Evolutionary conservation across 2,888 invertebrate genomes (phyloP), one percentile per base, ranked within the genome.

Genomic region (Cheilosia variabilis): DNA sequence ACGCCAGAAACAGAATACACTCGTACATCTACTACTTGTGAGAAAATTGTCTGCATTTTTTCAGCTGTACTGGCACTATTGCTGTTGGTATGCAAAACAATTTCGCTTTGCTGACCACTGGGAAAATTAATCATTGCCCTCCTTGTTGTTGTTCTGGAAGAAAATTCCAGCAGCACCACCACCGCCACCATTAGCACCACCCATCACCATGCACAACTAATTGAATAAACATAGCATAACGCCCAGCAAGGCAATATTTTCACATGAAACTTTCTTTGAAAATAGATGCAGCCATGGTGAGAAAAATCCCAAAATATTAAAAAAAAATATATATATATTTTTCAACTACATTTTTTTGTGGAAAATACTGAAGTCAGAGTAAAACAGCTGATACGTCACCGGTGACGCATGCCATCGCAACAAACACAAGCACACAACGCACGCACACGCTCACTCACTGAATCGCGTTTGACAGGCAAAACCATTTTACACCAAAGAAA

Each of bases 301-400:
- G 15, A 17, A 41, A 17, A 68, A 62, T 57, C 15, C 31, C 5
- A 34, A 62, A 57, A 37, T 10, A 17, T 13, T 45, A 13, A 24
- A 63, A 71, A 73, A 63, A 66, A 45, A 10, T 19, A n/a, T n/a
- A n/a, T n/a, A n/a, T n/a, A n/a, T n/a, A 34, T 31, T 52, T 50
- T 65, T 68, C 43, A 66, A 17, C 5, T 34, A 31, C 9, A 3
- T 68, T 73, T 50, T n/a, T 22, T 45, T 60, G 52, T 73, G 58
- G n/a, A 78, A 83, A 76, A 76, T 37, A 31, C 17, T 55, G 27
- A 15, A 68, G 15, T 24, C 15, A 24, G 43, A 82, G 71, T 75
- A 79, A 87, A 88, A 84, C 86, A 86, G 86, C 88, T 88, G 88
- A 88, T 88, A 88, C 88, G 88, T 88, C 88, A 88, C 88, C 87